Percentiles rank a stretch among this genome's conserved stretches.
These are phyloP conservation scores for Dipodomys ordii DNA, from an alignment of 2,113 vertebrate species.

Conservation along the genomic window DNA sequence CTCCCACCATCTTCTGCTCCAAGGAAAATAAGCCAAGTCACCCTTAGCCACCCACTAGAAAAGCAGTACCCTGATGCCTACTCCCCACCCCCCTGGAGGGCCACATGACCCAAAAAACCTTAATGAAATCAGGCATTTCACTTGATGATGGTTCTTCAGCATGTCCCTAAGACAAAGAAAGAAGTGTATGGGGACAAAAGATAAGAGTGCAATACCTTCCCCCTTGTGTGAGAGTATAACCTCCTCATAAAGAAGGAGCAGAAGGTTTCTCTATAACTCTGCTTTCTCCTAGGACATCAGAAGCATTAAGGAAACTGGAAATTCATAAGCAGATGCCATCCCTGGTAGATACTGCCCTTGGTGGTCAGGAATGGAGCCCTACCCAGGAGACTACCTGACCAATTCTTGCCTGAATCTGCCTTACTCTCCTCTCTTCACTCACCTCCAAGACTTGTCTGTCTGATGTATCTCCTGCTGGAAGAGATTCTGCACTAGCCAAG, in stretches of 20 bases:
- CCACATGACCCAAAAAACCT: neutral
- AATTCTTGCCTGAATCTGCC: neutral
- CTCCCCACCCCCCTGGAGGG: neutral
- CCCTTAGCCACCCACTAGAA: neutral
- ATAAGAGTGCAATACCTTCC: slow-evolving; percentile 51
- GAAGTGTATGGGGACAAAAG: slow-evolving; percentile 57
- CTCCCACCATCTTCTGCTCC: neutral
- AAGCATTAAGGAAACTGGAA: slow-evolving; percentile 20
- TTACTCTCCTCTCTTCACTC: neutral
- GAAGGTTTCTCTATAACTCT: neutral
- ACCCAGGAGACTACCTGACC: neutral
- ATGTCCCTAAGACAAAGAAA: neutral
- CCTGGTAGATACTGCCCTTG: neutral
- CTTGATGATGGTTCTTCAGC: neutral
- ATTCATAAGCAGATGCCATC: slow-evolving; percentile 15
- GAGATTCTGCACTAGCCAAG: neutral
- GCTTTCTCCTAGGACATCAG: slow-evolving; percentile 31
- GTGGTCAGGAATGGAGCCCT: neutral
- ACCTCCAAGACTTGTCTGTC: neutral
- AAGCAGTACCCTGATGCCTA: neutral
- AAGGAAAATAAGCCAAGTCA: neutral
- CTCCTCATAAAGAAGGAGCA: neutral
- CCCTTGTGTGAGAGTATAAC: neutral
- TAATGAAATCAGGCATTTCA: slow-evolving; percentile 23
- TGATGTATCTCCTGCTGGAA: neutral